Evolutionary conservation across 1,140 invertebrate genomes (phyloP).

Genomic region (Rhysida immarginata): DNA sequence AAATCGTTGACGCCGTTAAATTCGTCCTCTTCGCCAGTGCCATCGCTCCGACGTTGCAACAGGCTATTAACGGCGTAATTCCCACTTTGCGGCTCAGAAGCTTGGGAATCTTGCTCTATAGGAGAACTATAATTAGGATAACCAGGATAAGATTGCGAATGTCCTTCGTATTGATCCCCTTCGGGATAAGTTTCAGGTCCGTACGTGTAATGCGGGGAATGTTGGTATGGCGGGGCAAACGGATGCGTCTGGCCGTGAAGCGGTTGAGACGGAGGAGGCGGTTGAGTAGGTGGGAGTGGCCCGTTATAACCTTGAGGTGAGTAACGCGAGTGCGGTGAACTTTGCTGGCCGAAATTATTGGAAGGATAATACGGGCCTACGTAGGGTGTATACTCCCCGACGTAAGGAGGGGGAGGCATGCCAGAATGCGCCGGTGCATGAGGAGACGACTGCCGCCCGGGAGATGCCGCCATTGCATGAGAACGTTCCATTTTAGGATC

Average conservation of each 20-base stretch:
- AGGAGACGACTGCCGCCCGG: slow-evolving; percentile 4
- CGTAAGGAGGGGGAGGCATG: slow-evolving; percentile 1
- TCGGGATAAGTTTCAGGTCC: slow-evolving; percentile 17
- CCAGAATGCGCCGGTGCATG: background rate
- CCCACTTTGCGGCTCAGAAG: slow-evolving; percentile 17
- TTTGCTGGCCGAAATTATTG: slow-evolving; percentile 24
- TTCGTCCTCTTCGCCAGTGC: slow-evolving; percentile 45
- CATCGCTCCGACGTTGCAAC: slow-evolving; percentile 16
- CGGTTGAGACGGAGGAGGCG: slow-evolving; percentile 24
- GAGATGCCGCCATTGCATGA: slow-evolving; percentile 12
- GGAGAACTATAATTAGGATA: slow-evolving; percentile 10
- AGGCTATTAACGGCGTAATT: slow-evolving; percentile 19
- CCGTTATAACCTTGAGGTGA: slow-evolving; percentile 20
- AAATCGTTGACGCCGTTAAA: slow-evolving; percentile 69
- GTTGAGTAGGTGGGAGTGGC: slow-evolving; percentile 18
- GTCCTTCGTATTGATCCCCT: slow-evolving; percentile 2
- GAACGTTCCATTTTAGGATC: slow-evolving; percentile 3
- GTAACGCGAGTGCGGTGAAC: slow-evolving; percentile 22
- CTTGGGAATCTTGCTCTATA: slow-evolving; percentile 13
- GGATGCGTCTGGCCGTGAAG: no score
- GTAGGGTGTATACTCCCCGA: background rate
- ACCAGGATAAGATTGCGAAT: slow-evolving; percentile 19
- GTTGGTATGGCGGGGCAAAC: slow-evolving; percentile 35
- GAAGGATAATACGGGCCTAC: background rate
- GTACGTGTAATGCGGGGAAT: slow-evolving; percentile 25